Evolutionary conservation across 1,140 invertebrate species (phyloP).

Genomic region (Agrypnia vestita): DNA sequence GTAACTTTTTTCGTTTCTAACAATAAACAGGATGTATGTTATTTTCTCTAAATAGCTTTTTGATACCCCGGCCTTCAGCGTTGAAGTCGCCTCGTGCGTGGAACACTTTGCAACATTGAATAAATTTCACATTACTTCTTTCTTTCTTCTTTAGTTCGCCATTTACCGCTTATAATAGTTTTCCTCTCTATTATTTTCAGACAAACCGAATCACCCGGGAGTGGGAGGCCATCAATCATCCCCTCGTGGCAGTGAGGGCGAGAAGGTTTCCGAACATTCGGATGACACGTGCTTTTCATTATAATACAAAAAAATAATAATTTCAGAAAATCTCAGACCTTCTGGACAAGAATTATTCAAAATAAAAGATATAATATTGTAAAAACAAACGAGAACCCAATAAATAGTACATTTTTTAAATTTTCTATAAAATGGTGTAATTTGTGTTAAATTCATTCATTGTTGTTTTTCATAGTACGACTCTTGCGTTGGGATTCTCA

Average conservation of each 20-base stretch:
- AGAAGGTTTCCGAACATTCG: background rate
- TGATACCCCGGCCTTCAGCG: background rate
- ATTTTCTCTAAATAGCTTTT: background rate
- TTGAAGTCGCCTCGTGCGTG: background rate
- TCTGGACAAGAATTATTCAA: background rate
- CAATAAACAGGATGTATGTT: too few species aligned
- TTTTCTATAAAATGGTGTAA: slow-evolving; percentile 30
- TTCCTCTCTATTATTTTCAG: slow-evolving; percentile 37
- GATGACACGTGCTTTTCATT: slow-evolving; percentile 6
- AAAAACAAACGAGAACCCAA: background rate
- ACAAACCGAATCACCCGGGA: background rate
- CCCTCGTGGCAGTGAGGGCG: background rate
- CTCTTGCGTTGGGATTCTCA: too few species aligned
- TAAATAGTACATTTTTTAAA: background rate
- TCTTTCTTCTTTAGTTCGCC: too few species aligned
- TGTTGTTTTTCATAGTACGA: too few species aligned
- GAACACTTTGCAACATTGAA: background rate
- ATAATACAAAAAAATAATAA: slow-evolving; percentile 16
- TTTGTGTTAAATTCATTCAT: background rate
- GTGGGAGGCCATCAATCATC: slow-evolving; percentile 20
- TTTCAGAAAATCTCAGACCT: background rate
- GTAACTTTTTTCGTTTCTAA: background rate
- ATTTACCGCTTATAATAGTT: slow-evolving; percentile 1
- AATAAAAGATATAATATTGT: background rate
- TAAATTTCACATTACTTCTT: background rate